These are phyloP conservation scores for Entomobrya multifasciata DNA, from an alignment of 2,888 invertebrate genomes.

Conservation along the genomic window DNA sequence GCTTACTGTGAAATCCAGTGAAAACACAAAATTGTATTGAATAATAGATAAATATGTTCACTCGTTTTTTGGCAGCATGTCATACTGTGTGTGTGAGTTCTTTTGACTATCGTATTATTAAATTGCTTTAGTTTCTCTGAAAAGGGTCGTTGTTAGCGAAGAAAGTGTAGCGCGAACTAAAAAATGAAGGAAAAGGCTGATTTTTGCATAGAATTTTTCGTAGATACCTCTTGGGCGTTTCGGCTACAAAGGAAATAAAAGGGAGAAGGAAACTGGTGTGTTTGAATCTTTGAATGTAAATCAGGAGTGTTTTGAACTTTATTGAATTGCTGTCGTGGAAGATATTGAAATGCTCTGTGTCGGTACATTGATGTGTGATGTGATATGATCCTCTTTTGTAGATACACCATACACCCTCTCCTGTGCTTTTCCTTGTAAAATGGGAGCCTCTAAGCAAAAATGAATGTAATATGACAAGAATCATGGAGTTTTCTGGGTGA, in stretches of 20 bases:
- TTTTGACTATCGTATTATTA: too few species aligned
- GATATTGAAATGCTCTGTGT: constrained; percentile 22
- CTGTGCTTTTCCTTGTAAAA: too few species aligned
- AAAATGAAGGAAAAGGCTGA: neutral
- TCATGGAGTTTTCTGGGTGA: neutral
- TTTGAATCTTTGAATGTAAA: neutral
- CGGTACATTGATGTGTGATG: constrained; percentile 23
- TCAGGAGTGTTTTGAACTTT: constrained; percentile 13
- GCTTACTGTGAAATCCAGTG: neutral
- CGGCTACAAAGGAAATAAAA: constrained; percentile 1
- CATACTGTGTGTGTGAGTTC: too few species aligned
- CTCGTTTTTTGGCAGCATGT: neutral
- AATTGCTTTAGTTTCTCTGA: constrained; percentile 5
- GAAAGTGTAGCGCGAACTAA: neutral
- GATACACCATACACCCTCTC: too few species aligned
- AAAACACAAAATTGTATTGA: neutral
- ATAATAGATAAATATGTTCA: neutral
- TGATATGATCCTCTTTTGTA: constrained; percentile 4
- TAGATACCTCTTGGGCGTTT: neutral
- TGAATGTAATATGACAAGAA: neutral
- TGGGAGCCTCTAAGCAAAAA: constrained; percentile 3
- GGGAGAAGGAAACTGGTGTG: too few species aligned
- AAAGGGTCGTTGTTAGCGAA: too few species aligned
- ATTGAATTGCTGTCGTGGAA: constrained; percentile 35
- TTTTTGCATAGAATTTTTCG: neutral